Evolutionary conservation across 2,113 vertebrate species (phyloP), one percentile per base, ranked within the genome.

Genomic region (Aix galericulata): DNA sequence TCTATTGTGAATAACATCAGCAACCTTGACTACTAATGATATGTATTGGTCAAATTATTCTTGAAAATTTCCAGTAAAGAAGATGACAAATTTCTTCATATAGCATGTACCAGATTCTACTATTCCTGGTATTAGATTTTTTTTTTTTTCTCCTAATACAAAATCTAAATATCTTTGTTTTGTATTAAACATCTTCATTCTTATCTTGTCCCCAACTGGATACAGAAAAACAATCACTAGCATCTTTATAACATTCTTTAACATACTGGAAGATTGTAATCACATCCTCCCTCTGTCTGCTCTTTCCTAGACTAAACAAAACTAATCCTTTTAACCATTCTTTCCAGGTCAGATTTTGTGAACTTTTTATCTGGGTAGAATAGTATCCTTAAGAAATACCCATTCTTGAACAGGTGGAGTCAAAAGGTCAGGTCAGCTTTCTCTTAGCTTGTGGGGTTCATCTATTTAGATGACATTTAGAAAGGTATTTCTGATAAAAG

Each of bases 261-360:
- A 91, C 9, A 1, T 86, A 59, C 88, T 93, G 73, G 83, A 92
- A 97, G 86, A 92, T 86, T 78, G 52, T 44, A 97, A 96, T 96
- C 92, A 92, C 94, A 88, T 93, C 91, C 92, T 93, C 86, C 76
- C 73, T 92, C 80, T 14, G 80, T 64, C 88, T 93, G 64, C 29
- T 82, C 64, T 95, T 94, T 79, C 78, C 80, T 91, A 94, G 94
- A 97, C 96, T 93, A 97, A 96, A 97, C 91, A 95, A 96, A 93
- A 74, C 32, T 81, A 94, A 96, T 72, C 94, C 73, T 77, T 95
- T 96, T 75, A 92, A 58, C 88, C 80, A 95, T 94, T 93, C 91
- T 94, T 96, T 95, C 80, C 94, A 95, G 92, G 96, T 96, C 95
- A 94, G 50, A 92, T 84, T 93, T 82, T 83, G 86, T 94, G 92